Evolutionary conservation across 2,888 invertebrate species (phyloP).

Genomic region (Lasioglossum pauxillum): DNA sequence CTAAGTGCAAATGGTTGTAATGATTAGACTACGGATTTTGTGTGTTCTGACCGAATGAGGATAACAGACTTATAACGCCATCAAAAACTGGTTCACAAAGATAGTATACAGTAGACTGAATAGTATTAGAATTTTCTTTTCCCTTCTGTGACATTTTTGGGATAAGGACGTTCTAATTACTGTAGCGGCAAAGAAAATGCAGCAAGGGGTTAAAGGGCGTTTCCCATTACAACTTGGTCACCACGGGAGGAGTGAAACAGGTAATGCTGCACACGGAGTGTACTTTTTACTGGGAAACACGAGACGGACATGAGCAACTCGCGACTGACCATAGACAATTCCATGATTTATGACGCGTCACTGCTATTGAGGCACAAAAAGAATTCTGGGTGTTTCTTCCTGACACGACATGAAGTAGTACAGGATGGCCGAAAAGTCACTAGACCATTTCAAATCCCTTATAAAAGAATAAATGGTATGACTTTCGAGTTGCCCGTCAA

Average conservation of each 20-base stretch:
- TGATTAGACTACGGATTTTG: background rate
- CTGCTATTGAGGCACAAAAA: background rate
- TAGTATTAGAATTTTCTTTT: background rate
- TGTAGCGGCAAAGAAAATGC: background rate
- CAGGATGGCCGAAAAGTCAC: background rate
- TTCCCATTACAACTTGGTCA: background rate
- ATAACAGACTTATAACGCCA: background rate
- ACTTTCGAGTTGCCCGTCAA: background rate
- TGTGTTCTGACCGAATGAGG: background rate
- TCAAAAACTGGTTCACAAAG: background rate
- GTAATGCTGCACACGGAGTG: background rate
- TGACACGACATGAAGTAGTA: background rate
- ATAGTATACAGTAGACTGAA: background rate
- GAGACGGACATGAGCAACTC: background rate
- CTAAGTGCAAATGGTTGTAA: background rate
- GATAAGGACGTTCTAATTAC: background rate
- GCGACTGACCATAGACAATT: background rate
- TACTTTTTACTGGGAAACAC: background rate
- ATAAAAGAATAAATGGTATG: background rate
- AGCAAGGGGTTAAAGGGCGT: background rate
- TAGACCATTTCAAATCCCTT: background rate
- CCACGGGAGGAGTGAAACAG: background rate
- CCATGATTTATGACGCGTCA: background rate
- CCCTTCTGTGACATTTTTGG: background rate
- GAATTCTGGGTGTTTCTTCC: background rate